phyloP scores from a whole-genome alignment of 2,797 vertebrate genomes.

The Loris lydekkerianus region DNA sequence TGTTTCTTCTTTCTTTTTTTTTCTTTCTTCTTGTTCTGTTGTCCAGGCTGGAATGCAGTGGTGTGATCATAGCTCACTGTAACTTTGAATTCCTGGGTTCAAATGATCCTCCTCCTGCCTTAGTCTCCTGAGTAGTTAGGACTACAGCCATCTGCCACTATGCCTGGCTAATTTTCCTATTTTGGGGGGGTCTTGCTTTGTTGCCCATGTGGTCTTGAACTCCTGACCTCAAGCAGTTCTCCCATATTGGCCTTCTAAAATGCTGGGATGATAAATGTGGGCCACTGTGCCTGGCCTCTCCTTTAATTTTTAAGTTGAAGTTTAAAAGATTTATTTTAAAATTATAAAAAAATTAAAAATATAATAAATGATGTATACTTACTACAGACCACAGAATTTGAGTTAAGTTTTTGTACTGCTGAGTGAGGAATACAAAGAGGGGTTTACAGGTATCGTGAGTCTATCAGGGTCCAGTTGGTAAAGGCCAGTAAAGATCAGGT shows the following conservation, averaged over 20 bases:
- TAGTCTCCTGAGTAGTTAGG: too few species aligned
- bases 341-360: neutral
- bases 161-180: too few species aligned
- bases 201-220: too few species aligned
- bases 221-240: too few species aligned
- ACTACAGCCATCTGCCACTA: too few species aligned
- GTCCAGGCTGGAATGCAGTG: neutral
- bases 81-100: too few species aligned
- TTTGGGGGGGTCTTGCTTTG: too few species aligned
- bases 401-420: slow-evolving; percentile 11
- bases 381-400: neutral
- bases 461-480: neutral
- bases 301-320: slow-evolving; percentile 36
- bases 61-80: neutral
- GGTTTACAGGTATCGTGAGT: neutral
- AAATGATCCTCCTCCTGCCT: too few species aligned
- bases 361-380: neutral
- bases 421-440: neutral
- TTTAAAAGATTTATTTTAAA: slow-evolving; percentile 7
- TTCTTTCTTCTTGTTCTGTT: neutral
- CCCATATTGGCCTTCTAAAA: too few species aligned
- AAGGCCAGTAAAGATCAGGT: slow-evolving; percentile 3
- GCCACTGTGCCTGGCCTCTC: neutral
- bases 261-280: too few species aligned
- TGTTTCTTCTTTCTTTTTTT: too few species aligned